A percentile compares a stretch with the other conserved stretches of the same genome.
phyloP scores from a whole-genome alignment of 2,113 vertebrate genomes.

The Colossoma macropomum region DNA sequence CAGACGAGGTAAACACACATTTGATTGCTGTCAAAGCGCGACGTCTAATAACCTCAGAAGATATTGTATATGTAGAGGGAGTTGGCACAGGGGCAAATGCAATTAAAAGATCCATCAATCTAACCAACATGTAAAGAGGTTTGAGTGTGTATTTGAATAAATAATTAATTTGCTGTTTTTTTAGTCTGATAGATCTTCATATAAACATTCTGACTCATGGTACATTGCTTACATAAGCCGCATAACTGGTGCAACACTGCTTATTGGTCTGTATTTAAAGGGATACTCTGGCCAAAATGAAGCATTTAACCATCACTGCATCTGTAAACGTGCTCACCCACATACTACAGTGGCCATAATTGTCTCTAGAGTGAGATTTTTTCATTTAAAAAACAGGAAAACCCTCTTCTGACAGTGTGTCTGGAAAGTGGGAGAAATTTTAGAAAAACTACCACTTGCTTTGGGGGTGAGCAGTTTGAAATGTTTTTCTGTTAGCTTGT shows the following conservation, averaged over 20 bases:
- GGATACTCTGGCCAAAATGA: too few relatives aligned
- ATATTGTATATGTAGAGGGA: slow-evolving; percentile 35
- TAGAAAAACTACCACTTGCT: too few relatives aligned
- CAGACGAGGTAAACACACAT: slow-evolving; percentile 29
- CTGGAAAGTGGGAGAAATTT: too few relatives aligned
- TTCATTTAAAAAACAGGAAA: too few relatives aligned
- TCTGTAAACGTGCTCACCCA: too few relatives aligned
- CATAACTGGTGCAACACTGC: neutral
- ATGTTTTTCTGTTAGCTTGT: too few relatives aligned
- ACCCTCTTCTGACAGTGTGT: too few relatives aligned
- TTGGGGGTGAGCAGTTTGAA: too few relatives aligned
- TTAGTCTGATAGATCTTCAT: slow-evolving; percentile 18
- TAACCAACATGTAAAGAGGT: slow-evolving; percentile 33
- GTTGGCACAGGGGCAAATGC: slow-evolving; percentile 14
- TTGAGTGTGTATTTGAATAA: slow-evolving; percentile 32
- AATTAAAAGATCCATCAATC: slow-evolving; percentile 29
- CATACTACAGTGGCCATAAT: too few relatives aligned
- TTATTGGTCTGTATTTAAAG: neutral
- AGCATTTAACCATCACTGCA: neutral
- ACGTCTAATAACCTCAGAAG: slow-evolving; percentile 28
- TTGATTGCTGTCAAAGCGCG: slow-evolving; percentile 22
- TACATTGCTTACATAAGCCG: neutral
- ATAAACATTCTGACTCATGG: neutral
- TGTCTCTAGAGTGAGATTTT: too few relatives aligned
- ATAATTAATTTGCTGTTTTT: slow-evolving; percentile 20